Evolutionary conservation across 2,888 invertebrate species (phyloP).

Genomic region (Metalampra italica): DNA sequence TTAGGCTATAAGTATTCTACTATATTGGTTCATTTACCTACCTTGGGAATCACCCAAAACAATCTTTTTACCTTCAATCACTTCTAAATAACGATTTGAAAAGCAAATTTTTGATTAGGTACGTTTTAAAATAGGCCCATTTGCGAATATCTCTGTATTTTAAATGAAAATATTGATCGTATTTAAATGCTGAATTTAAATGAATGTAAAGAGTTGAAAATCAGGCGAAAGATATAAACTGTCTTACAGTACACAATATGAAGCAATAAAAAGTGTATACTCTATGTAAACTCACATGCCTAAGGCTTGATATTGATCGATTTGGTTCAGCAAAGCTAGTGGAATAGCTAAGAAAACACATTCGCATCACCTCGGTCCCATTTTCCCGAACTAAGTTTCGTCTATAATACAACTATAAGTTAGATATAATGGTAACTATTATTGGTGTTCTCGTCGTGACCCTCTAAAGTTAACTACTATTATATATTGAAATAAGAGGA

Average conservation of each 20-base stretch:
- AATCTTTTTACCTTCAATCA: neutral
- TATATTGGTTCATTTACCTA: slow-evolving; percentile 34
- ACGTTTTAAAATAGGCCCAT: no score
- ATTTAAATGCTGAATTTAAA: neutral
- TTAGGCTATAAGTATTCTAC: slow-evolving; percentile 34
- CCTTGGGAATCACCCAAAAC: slow-evolving; percentile 14
- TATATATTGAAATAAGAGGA: slow-evolving; percentile 66
- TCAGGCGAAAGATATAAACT: no score
- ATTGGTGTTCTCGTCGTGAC: slow-evolving; percentile 74
- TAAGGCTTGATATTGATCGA: no score
- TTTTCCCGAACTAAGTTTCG: slow-evolving; percentile 28
- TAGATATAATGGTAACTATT: slow-evolving; percentile 43
- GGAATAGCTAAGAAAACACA: neutral
- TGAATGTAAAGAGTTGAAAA: no score
- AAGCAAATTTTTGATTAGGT: no score
- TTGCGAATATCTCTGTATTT: no score
- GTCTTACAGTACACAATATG: no score
- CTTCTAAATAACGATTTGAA: neutral
- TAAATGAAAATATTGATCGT: neutral
- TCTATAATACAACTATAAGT: slow-evolving; percentile 18
- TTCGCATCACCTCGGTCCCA: slow-evolving; percentile 15
- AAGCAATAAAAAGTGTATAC: no score
- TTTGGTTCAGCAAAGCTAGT: neutral
- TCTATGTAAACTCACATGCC: no score
- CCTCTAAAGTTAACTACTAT: slow-evolving; percentile 63